A percentile compares a stretch with the other conserved stretches of the same genome.
These are phyloP conservation scores for Podarcis muralis DNA, from an alignment of 2,113 vertebrate genomes.

Conservation along the genomic window DNA sequence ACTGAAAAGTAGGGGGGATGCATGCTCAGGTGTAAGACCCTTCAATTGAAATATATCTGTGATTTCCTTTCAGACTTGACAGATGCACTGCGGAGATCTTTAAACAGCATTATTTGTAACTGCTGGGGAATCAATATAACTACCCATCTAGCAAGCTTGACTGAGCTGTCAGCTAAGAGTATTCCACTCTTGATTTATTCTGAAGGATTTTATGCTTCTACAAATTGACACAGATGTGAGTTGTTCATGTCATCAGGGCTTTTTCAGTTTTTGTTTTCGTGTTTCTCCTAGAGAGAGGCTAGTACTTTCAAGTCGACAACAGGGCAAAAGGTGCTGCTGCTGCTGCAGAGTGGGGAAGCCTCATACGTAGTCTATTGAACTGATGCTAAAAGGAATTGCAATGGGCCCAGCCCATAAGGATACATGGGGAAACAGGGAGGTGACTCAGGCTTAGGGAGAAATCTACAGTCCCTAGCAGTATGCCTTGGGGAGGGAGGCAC, in stretches of 20 bases:
- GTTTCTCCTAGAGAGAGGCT: not conserved
- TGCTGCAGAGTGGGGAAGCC: no score
- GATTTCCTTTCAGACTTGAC: slow-evolving; percentile 4
- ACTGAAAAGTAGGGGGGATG: not conserved
- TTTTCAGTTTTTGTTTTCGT: slow-evolving; percentile 8
- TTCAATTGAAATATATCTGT: slow-evolving; percentile 2
- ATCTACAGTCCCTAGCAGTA: no score
- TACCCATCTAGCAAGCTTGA: not conserved
- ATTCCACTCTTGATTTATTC: slow-evolving; percentile 26
- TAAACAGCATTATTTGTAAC: slow-evolving; percentile 20
- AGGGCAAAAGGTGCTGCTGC: no score
- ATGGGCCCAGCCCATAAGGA: not conserved
- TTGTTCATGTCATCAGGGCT: not conserved
- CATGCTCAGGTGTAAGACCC: not conserved
- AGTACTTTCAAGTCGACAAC: not conserved
- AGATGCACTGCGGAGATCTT: not conserved
- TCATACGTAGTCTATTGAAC: not conserved
- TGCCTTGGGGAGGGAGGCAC: no score
- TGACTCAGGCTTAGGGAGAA: no score
- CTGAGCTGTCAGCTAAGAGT: not conserved
- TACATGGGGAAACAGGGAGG: not conserved
- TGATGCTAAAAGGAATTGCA: not conserved
- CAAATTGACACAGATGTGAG: not conserved
- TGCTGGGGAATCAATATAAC: not conserved
- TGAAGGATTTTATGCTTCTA: slow-evolving; percentile 10